Conservation (phyloP, 2,797 vertebrate species). For the Antrozous pallidus region DNA sequence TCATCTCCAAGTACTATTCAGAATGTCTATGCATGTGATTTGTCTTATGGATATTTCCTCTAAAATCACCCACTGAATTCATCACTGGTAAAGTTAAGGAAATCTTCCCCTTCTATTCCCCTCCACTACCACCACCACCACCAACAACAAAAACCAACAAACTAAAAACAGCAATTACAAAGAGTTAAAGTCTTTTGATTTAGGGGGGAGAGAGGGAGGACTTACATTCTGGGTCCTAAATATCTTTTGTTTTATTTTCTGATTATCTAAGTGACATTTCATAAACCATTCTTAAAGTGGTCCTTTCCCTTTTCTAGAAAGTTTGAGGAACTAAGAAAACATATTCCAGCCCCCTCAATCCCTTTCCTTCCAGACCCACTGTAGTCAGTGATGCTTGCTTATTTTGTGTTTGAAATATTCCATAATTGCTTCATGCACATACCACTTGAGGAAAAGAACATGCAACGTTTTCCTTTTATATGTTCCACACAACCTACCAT, state of each 20-base stretch:
- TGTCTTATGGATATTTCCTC: background rate
- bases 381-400: background rate
- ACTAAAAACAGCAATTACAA: background rate
- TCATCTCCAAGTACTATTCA: background rate
- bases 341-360: background rate
- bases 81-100: background rate
- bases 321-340: background rate
- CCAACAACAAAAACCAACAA: background rate
- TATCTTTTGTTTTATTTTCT: background rate
- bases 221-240: background rate
- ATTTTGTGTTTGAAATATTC: background rate
- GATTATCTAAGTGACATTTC: background rate
- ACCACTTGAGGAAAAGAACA: background rate
- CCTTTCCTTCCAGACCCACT: background rate
- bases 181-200: conserved; percentile 31
- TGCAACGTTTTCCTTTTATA: background rate
- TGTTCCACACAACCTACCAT: background rate
- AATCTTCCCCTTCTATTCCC: background rate
- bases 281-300: background rate
- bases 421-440: background rate
- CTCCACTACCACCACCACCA: background rate
- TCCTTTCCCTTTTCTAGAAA: background rate
- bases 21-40: background rate
- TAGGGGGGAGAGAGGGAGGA: background rate
- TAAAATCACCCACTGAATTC: background rate